Base-by-base conservation (phyloP, 2,888 invertebrate genomes). In the Tachina fera region DNA sequence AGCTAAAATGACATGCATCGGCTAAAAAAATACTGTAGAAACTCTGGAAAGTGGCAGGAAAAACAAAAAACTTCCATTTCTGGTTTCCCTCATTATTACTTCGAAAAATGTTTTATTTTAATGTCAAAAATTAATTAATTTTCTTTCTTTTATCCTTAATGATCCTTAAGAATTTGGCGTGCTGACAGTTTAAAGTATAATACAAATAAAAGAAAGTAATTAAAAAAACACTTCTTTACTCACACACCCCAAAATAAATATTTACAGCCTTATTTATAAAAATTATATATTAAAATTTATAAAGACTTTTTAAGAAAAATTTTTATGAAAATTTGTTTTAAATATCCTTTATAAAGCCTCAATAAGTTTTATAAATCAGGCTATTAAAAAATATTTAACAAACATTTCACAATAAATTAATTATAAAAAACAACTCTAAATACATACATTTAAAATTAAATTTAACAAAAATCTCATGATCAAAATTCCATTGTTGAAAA, bases 391-490 rank as follows among this genome's bases (percentile, higher is more conserved):
- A 19, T n/a, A 71, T 31, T 6, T 13, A 14, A 63, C 11, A 4
- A 58, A 51, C n/a, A 47, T 19, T n/a, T 10, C 14, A 43, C 60
- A 61, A 67, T 65, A 58, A 58, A n/a, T n/a, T n/a, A n/a, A n/a
- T n/a, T n/a, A n/a, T n/a, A n/a, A 77, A 58, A 70, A 68, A 68
- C 9, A n/a, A 16, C 39, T 14, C 19, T 6, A 13, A 72, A 79
- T 8, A 41, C 13, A n/a, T n/a, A n/a, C 47, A n/a, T 3, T 49
- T 41, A 41, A 60, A 39, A 60, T 16, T 3, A 10, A 13, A 31
- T 31, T 31, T 1, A 31, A 31, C 31, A 31, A 60, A 39, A 31
- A 13, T 41, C 16, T 60, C 14, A 43, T 49, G 61, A 56, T 9
- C 14, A 71, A 51, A 51, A 49, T 61, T 67, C 31, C 49, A 45